Conservation (phyloP, 2,888 invertebrate genomes). For the Drosophila gaucha region DNA sequence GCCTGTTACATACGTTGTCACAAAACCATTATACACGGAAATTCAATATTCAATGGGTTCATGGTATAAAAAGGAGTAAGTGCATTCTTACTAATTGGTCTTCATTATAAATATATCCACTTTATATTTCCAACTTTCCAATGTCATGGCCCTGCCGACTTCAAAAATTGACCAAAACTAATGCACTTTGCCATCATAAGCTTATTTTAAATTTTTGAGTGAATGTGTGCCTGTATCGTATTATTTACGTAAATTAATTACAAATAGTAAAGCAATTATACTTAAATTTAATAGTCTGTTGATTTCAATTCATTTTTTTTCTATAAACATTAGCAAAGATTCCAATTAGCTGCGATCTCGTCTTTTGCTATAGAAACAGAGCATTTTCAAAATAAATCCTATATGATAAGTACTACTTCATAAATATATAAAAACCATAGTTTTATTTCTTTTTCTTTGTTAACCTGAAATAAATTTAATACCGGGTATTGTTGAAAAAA, state of each 20-base stretch:
- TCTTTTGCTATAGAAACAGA: slow-evolving; percentile 45
- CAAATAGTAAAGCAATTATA: slow-evolving; percentile 47
- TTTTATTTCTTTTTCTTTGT: slow-evolving; percentile 10
- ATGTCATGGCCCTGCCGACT: slow-evolving; percentile 2
- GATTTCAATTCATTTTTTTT: slow-evolving; percentile 39
- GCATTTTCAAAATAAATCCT: slow-evolving; percentile 44
- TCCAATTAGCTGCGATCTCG: slow-evolving; percentile 37
- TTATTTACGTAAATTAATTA: slow-evolving; percentile 35
- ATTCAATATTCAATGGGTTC: too few relatives aligned
- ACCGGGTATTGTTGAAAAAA: slow-evolving; percentile 1
- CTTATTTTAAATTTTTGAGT: slow-evolving; percentile 9
- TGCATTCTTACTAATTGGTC: slow-evolving; percentile 35
- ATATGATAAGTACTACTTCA: slow-evolving; percentile 28
- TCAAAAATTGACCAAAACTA: slow-evolving; percentile 21
- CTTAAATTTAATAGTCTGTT: slow-evolving; percentile 55
- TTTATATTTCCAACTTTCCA: slow-evolving; percentile 23
- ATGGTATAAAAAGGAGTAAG: slow-evolving; percentile 11
- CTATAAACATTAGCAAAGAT: slow-evolving; percentile 32
- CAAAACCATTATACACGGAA: too few relatives aligned
- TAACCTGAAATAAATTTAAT: slow-evolving; percentile 1
- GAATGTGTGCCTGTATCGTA: slow-evolving; percentile 24
- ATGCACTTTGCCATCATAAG: slow-evolving; percentile 44
- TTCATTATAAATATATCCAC: slow-evolving; percentile 8
- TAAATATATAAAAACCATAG: neutral
- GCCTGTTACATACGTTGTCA: too few relatives aligned